A percentile compares a stretch with the other conserved stretches of the same genome.
These are phyloP conservation scores for Arenicola marina DNA, from an alignment of 2,888 invertebrate species.

Conservation along the genomic window DNA sequence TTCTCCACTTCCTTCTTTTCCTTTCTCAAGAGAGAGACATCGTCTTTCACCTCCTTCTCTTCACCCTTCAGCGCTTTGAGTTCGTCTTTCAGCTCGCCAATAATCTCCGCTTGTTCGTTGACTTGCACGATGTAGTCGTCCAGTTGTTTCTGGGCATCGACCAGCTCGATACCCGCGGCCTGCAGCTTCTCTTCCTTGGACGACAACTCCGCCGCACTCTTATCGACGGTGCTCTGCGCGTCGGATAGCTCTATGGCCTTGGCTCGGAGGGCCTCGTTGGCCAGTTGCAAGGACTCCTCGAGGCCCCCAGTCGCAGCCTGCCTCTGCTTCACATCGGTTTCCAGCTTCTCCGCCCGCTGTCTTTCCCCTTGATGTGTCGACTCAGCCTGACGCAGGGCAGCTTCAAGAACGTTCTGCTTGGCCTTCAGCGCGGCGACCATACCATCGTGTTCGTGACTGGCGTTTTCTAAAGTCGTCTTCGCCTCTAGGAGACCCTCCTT, in stretches of 20 bases:
- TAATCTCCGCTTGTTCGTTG: conserved; percentile 22
- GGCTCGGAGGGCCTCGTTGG: too few relatives aligned
- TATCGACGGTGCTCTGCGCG: background rate
- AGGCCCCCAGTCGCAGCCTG: background rate
- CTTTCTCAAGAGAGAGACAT: too few relatives aligned
- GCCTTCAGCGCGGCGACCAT: too few relatives aligned
- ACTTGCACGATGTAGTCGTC: conserved; percentile 26
- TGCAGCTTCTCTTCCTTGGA: background rate
- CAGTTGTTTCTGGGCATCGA: conserved; percentile 11
- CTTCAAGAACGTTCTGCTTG: background rate
- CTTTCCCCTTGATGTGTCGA: too few relatives aligned
- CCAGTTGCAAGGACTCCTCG: background rate
- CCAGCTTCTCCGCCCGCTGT: conserved; percentile 1
- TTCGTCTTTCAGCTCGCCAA: conserved; percentile 18
- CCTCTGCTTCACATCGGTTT: background rate
- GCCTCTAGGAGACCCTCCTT: too few relatives aligned
- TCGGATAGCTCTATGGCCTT: too few relatives aligned
- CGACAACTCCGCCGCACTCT: background rate
- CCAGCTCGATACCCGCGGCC: background rate
- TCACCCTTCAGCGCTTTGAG: conserved; percentile 6
- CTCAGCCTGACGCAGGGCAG: background rate
- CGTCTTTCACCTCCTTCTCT: too few relatives aligned
- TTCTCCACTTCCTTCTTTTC: too few relatives aligned
- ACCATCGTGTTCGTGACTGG: too few relatives aligned
- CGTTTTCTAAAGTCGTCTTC: too few relatives aligned